A percentile compares a stretch with the other conserved stretches of the same genome.
These are phyloP conservation scores for Andrena cerasifolii DNA, from an alignment of 1,140 invertebrate genomes.

Conservation along the genomic window DNA sequence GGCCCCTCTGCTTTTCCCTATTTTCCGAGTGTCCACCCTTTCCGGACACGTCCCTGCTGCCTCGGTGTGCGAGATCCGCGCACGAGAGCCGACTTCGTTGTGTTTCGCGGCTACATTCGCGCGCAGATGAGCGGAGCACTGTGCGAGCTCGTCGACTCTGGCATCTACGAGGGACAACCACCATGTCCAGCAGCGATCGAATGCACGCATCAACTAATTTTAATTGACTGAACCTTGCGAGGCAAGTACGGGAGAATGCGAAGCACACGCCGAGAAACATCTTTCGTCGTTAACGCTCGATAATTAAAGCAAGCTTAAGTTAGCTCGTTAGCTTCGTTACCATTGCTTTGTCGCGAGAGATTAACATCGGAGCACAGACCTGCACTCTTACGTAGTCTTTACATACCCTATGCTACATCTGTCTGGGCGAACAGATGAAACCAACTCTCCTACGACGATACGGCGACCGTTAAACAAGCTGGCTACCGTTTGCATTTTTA, in stretches of 20 bases:
- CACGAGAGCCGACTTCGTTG: background rate
- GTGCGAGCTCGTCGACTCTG: background rate
- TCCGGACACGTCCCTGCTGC: background rate
- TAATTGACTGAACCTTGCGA: slow-evolving; percentile 5
- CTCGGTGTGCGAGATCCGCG: background rate
- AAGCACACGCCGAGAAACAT: background rate
- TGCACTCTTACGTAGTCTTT: no score
- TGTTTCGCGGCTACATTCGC: background rate
- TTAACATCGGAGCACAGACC: background rate
- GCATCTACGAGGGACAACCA: background rate
- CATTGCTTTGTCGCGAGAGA: background rate
- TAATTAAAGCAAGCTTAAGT: background rate
- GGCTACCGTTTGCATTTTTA: background rate
- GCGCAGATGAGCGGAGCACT: background rate
- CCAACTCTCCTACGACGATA: background rate
- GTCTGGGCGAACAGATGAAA: no score
- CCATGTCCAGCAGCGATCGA: slow-evolving; percentile 23
- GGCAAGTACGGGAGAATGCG: background rate
- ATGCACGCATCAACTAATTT: slow-evolving; percentile 8
- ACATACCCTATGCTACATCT: no score
- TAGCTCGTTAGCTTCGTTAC: background rate
- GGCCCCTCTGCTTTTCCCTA: background rate
- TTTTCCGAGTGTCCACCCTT: background rate
- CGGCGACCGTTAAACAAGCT: background rate
- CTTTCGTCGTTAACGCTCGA: background rate